Percentiles rank a stretch among this genome's conserved stretches.
phyloP scores from a whole-genome alignment of 2,888 invertebrate genomes.

The Podabrus alpinus region DNA sequence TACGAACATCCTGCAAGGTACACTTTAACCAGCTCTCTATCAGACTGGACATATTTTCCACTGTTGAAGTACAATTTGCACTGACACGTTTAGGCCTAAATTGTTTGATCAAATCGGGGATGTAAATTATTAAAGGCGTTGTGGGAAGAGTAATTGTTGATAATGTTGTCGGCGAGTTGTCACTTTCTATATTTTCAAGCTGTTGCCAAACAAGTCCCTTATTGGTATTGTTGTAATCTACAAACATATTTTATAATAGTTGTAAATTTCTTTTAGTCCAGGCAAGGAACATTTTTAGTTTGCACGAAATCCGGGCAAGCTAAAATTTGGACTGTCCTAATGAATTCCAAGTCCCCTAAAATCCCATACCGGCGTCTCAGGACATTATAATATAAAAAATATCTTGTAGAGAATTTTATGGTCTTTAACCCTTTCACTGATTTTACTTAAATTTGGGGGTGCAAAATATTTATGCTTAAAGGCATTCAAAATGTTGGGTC shows the following conservation, averaged over 20 bases:
- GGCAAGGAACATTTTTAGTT: too few species aligned
- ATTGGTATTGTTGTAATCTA: conserved; percentile 42
- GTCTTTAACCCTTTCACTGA: too few species aligned
- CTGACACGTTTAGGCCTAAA: conserved; percentile 48
- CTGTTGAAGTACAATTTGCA: not conserved
- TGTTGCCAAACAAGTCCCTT: conserved; percentile 54
- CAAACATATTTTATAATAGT: conserved; percentile 6
- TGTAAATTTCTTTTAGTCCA: too few species aligned
- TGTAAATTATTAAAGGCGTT: conserved; percentile 47
- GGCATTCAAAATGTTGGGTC: too few species aligned
- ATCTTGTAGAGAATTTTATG: too few species aligned
- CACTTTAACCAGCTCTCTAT: conserved; percentile 69
- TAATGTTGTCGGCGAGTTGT: conserved; percentile 48
- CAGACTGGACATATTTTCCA: conserved; percentile 22
- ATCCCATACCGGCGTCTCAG: too few species aligned
- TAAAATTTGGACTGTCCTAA: too few species aligned
- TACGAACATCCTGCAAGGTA: conserved; percentile 62
- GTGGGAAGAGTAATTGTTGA: conserved; percentile 49
- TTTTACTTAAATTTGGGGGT: too few species aligned
- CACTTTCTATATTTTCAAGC: conserved; percentile 49
- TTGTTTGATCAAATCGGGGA: conserved; percentile 53
- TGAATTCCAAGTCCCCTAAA: too few species aligned
- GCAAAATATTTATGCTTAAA: too few species aligned
- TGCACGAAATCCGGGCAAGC: too few species aligned
- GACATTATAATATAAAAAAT: too few species aligned